A percentile compares a stretch with the other conserved stretches of the same genome.
These are phyloP conservation scores for Oryzias celebensis DNA, from an alignment of 2,113 vertebrate genomes.

Conservation along the genomic window DNA sequence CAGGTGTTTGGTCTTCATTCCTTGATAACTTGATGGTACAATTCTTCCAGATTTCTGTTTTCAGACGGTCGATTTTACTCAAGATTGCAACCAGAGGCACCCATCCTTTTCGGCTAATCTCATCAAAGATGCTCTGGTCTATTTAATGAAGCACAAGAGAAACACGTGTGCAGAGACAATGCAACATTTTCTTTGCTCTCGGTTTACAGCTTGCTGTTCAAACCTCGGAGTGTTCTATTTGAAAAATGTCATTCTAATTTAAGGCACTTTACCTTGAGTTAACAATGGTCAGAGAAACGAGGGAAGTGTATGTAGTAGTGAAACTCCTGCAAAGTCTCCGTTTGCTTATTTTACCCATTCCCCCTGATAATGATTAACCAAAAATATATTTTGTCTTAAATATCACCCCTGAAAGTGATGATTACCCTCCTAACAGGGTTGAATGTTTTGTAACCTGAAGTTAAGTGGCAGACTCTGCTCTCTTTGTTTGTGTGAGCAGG, in stretches of 20 bases:
- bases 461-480: constrained; percentile 46
- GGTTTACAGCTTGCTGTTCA: constrained; percentile 50
- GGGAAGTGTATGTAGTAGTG: constrained; percentile 39
- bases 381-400: constrained; percentile 25
- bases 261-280: constrained; percentile 53
- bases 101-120: no score
- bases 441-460: constrained; percentile 41
- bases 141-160: constrained; percentile 13
- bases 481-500: constrained; percentile 51
- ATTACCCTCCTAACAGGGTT: constrained; percentile 39
- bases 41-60: no score
- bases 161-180: constrained; percentile 6
- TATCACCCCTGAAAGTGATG: constrained; percentile 23
- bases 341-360: constrained; percentile 18
- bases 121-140: no score
- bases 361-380: constrained; percentile 6
- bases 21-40: no score
- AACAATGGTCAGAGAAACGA: constrained; percentile 30
- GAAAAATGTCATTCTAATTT: constrained; percentile 45
- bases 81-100: no score
- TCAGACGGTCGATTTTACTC: no score
- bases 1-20: no score
- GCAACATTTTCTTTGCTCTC: constrained; percentile 29
- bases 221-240: constrained; percentile 32
- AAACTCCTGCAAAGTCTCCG: constrained; percentile 26